Evolutionary conservation across 1,140 invertebrate species (phyloP).

Genomic region (Drosophila ananassae): DNA sequence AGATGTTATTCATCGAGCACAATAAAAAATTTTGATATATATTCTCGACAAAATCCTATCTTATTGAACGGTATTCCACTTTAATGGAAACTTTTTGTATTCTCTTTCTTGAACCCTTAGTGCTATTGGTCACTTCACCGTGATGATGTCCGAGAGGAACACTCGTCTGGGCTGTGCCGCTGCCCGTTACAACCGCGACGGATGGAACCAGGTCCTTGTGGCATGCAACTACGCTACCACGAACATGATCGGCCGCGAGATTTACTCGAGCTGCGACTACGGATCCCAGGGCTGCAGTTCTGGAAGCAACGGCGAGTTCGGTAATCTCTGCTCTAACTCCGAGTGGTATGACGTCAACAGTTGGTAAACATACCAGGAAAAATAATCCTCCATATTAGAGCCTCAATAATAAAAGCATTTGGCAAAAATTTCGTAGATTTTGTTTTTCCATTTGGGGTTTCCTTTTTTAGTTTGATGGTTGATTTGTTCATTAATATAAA

Average conservation of each 20-base stretch:
- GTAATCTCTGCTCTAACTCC: slow-evolving; percentile 52
- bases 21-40: too few relatives aligned
- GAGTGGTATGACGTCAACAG: slow-evolving; percentile 71
- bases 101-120: slow-evolving; percentile 4
- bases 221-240: slow-evolving; percentile 69
- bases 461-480: not conserved
- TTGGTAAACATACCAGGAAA: slow-evolving; percentile 5
- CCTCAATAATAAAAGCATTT: not conserved
- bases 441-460: not conserved
- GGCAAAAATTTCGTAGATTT: not conserved
- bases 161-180: slow-evolving; percentile 63
- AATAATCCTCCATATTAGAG: not conserved
- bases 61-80: not conserved
- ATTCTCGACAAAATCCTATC: too few relatives aligned
- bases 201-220: slow-evolving; percentile 44
- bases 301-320: slow-evolving; percentile 48
- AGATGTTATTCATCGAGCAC: too few relatives aligned
- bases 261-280: slow-evolving; percentile 46
- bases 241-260: slow-evolving; percentile 54
- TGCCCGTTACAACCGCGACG: slow-evolving; percentile 29
- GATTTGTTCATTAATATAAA: too few relatives aligned
- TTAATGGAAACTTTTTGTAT: not conserved
- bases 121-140: slow-evolving; percentile 69
- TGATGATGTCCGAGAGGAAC: slow-evolving; percentile 66
- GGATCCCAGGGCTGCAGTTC: slow-evolving; percentile 45